Evolutionary conservation across 1,140 invertebrate genomes (phyloP).

Genomic region (Drosophila elegans): DNA sequence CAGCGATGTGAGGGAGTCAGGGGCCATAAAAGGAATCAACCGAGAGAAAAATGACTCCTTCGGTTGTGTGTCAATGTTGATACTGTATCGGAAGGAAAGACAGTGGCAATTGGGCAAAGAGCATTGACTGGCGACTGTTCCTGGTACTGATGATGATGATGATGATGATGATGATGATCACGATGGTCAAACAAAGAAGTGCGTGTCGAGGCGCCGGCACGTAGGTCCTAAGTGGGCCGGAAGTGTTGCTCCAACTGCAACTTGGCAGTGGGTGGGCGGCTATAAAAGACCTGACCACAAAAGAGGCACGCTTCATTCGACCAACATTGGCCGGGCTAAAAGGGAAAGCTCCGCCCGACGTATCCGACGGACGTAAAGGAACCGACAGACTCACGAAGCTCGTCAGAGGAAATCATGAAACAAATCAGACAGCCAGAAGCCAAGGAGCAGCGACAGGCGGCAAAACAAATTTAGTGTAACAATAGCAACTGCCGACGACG

Average conservation of each 20-base stretch:
- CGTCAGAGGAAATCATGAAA: constrained; percentile 54
- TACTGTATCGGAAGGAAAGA: constrained; percentile 31
- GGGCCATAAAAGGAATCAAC: constrained; percentile 35
- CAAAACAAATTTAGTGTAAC: constrained; percentile 71
- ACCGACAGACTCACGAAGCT: constrained; percentile 52
- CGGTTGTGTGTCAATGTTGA: constrained; percentile 42
- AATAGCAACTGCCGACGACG: constrained; percentile 66
- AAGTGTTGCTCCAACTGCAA: constrained; percentile 33
- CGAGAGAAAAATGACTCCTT: constrained; percentile 51
- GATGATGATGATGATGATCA: constrained; percentile 32
- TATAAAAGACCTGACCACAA: constrained; percentile 70
- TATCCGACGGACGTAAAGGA: constrained; percentile 20
- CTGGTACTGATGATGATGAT: not conserved
- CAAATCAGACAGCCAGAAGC: constrained; percentile 46
- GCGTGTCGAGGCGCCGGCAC: constrained; percentile 48
- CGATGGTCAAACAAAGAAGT: constrained; percentile 48
- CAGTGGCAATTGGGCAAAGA: constrained; percentile 39
- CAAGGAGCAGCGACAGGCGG: constrained; percentile 48
- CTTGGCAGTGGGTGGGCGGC: constrained; percentile 32
- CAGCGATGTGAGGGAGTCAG: constrained; percentile 4
- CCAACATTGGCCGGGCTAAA: constrained; percentile 46
- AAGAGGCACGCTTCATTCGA: constrained; percentile 60
- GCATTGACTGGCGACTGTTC: constrained; percentile 43
- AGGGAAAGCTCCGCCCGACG: constrained; percentile 43
- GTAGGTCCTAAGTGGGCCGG: constrained; percentile 61